phyloP scores from a whole-genome alignment of 2,888 invertebrate species.

The Drosophila nr. perissopoda region DNA sequence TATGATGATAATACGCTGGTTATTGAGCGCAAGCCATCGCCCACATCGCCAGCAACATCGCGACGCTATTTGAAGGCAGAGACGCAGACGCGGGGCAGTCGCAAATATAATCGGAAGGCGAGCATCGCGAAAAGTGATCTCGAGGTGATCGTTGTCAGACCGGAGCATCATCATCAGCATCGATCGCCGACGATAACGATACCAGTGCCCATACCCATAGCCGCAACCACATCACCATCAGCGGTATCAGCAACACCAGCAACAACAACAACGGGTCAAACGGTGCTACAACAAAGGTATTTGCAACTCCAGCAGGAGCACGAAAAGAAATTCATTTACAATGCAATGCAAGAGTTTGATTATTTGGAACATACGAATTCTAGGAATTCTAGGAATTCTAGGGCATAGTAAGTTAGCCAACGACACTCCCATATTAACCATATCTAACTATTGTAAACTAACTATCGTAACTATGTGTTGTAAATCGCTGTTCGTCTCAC shows the following conservation, averaged over 20 bases:
- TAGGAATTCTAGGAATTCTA: slow-evolving; percentile 49
- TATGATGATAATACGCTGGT: slow-evolving; percentile 72
- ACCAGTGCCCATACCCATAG: slow-evolving; percentile 56
- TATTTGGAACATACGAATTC: slow-evolving; percentile 66
- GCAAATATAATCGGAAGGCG: slow-evolving; percentile 71
- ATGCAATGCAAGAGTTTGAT: slow-evolving; percentile 75
- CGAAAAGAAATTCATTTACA: slow-evolving; percentile 75
- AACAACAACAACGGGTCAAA: slow-evolving; percentile 33
- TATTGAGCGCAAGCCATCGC: slow-evolving; percentile 69
- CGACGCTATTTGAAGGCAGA: slow-evolving; percentile 69
- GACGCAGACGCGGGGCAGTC: slow-evolving; percentile 63
- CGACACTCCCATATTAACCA: slow-evolving; percentile 30
- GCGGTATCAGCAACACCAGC: slow-evolving; percentile 30
- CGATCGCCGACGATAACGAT: slow-evolving; percentile 72
- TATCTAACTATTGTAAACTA: slow-evolving; percentile 47
- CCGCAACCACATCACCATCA: neutral
- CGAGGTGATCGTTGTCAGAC: slow-evolving; percentile 60
- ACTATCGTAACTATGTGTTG: slow-evolving; percentile 63
- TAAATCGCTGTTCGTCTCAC: slow-evolving; percentile 45
- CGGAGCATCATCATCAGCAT: slow-evolving; percentile 70
- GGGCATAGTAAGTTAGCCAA: slow-evolving; percentile 75
- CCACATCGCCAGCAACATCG: slow-evolving; percentile 66
- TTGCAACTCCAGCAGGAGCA: slow-evolving; percentile 75
- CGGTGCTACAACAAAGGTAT: slow-evolving; percentile 77
- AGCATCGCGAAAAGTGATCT: slow-evolving; percentile 57